Evolutionary conservation across 37 sponge, comb jelly and placozoan genomes (phyloP), one percentile per base, ranked within the genome.

Genomic region (Halisarca cf. caerulea): DNA sequence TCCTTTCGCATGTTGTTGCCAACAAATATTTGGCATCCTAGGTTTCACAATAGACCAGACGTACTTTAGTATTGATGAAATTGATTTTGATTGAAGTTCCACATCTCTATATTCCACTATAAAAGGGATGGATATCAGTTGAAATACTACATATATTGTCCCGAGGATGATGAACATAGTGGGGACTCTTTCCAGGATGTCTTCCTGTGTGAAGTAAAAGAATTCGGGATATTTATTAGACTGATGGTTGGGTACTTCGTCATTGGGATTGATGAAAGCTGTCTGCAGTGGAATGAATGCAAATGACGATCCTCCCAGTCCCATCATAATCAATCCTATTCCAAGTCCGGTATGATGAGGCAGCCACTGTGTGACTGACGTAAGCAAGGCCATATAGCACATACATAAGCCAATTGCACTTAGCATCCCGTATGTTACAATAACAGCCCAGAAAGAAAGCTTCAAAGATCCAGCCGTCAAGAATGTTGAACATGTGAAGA

Each of bases 261-360:
- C 77, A 28, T 85, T 57, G 38, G 85, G 85, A 62, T 85, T 85
- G 32, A 85, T 85, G 39, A 77, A 85, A 28, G 18, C 77, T 20
- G 85, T 85, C 32, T 74, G 74, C 9, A 85, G 62, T 1, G 85
- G 85, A 79, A 74, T 85, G 58, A 85, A 77, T 5, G 77, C 64
- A 40, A 77, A 74, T 20, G 85, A 75, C 8, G 78, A 75, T 3
- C 74, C 7, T 1, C 85, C 85, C 18, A 85, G 77, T 4, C 85
- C 85, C 6, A 79, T 62, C 17, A 85, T 64, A 1, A 85, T 64
- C 55, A 75, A 40, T 0, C 85, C 85, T 21, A 77, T 60, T 9
- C 74, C 85, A 3, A 85, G 60, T 3, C 85, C 85, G 53, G 53
- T 85, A 32, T 59, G 41, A 1, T 45, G 28, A 9, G 85, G 85